Evolutionary conservation across 2,888 invertebrate species (phyloP).

Genomic region (Carpatolechia fugitivella): DNA sequence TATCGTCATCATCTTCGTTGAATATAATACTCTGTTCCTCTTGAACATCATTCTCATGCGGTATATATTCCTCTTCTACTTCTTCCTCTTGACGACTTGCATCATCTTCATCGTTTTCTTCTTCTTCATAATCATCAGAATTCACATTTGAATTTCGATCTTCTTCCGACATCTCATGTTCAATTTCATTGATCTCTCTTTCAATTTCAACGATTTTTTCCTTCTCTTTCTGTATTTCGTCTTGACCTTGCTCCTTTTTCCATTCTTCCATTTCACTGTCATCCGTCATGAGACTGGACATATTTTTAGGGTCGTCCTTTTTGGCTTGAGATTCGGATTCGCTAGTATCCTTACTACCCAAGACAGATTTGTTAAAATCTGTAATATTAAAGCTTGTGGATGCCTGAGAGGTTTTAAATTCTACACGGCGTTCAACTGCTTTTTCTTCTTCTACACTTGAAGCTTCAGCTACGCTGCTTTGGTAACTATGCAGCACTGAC

Average conservation of each 20-base stretch:
- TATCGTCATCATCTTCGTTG: neutral
- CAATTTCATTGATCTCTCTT: slow-evolving; percentile 67
- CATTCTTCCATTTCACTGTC: slow-evolving; percentile 56
- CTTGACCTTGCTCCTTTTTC: slow-evolving; percentile 25
- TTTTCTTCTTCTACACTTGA: slow-evolving; percentile 36
- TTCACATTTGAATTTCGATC: slow-evolving; percentile 24
- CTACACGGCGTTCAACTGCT: slow-evolving; percentile 18
- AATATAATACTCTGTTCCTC: neutral
- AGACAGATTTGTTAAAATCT: slow-evolving; percentile 52
- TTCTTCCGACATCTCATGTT: slow-evolving; percentile 58
- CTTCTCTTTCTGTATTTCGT: slow-evolving; percentile 58
- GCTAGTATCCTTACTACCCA: slow-evolving; percentile 51
- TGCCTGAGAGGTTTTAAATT: slow-evolving; percentile 33
- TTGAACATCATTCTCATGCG: slow-evolving; percentile 3
- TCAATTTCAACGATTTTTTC: slow-evolving; percentile 66
- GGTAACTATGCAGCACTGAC: slow-evolving; percentile 53
- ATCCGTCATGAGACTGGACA: slow-evolving; percentile 62
- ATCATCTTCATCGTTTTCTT: slow-evolving; percentile 15
- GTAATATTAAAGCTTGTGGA: slow-evolving; percentile 45
- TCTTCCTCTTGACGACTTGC: slow-evolving; percentile 5
- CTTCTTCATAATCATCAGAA: slow-evolving; percentile 17
- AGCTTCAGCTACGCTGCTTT: slow-evolving; percentile 44
- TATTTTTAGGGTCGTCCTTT: slow-evolving; percentile 27
- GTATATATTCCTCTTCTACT: slow-evolving; percentile 10
- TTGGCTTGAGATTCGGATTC: slow-evolving; percentile 36